Base-by-base conservation (phyloP, 2,888 invertebrate species). In the Plebejus melissa region DNA sequence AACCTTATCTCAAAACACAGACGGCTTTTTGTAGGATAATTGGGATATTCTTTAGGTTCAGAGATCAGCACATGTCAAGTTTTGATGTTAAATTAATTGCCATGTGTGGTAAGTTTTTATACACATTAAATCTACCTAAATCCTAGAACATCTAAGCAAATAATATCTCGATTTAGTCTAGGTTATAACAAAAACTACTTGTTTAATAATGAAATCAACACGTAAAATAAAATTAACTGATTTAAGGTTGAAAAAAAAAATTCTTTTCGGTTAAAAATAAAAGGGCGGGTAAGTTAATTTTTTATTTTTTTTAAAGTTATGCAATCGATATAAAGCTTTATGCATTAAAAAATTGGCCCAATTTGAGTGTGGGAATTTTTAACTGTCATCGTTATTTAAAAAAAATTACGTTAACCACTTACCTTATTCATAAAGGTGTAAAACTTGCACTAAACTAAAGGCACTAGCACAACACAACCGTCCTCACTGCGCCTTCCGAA, bases 391-490 rank as follows among this genome's bases (percentile, higher is more conserved):
- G 6, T 38, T 6, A 22, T 22, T 22, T 22, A 46, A 46, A 9
- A 60, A 6, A 28, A 22, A 60, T 28, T 58, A 22, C 4, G 0
- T 11, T 28, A 65, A 9, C 4, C 65, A 65, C 65, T 65, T 32
- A 65, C 65, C 65, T 65, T 32, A 65, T 32, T 32, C 32, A 65
- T 32, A 65, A 13, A 13, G 13, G 13, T 65, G 65, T 32, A 32
- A 65, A 65, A 65, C 65, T 65, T 36, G 65, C 32, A 32, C 32
- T 32, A 65, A 32, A 65, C 65, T 65, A 13, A 36, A 32, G 9
- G 32, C 65, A 65, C 60, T 58, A 58, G 58, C 28, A 60, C 65
- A 65, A 58, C 65, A 65, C 65, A 36, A 65, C 65, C 65, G 65
- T 65, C 65, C 65, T 32, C 32, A 32, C 65, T 22, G 32, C 65